phyloP scores from a whole-genome alignment of 2,113 vertebrate genomes.

The Pelecanus crispus region DNA sequence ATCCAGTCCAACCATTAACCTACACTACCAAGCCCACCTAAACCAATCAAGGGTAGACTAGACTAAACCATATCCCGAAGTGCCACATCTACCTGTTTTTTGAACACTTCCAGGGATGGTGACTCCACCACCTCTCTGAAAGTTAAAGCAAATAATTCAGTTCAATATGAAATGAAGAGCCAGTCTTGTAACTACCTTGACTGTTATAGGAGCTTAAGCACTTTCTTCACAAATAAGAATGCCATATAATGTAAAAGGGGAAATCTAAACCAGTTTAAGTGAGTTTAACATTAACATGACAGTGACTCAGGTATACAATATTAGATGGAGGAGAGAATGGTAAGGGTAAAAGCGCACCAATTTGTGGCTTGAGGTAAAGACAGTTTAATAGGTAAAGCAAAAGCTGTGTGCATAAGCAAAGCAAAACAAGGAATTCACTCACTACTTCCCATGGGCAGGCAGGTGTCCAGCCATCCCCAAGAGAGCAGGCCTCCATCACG shows the following conservation, averaged over 20 bases:
- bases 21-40: too few species aligned
- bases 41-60: too few species aligned
- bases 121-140: too few species aligned
- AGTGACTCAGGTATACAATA: neutral
- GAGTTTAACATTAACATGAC: neutral
- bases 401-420: neutral
- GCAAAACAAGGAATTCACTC: neutral
- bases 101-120: too few species aligned
- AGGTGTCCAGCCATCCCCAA: neutral
- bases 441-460: neutral
- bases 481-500: rapidly evolving
- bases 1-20: too few species aligned
- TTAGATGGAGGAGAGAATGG: neutral
- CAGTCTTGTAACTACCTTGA: neutral
- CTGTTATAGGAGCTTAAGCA: neutral
- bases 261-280: neutral
- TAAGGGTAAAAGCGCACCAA: neutral
- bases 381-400: neutral
- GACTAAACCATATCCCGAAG: too few species aligned
- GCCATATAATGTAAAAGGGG: neutral
- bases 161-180: neutral
- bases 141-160: neutral
- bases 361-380: neutral
- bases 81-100: too few species aligned
- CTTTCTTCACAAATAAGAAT: neutral